phyloP scores from a whole-genome alignment of 2,113 vertebrate species.

The Lepidothrix coronata region DNA sequence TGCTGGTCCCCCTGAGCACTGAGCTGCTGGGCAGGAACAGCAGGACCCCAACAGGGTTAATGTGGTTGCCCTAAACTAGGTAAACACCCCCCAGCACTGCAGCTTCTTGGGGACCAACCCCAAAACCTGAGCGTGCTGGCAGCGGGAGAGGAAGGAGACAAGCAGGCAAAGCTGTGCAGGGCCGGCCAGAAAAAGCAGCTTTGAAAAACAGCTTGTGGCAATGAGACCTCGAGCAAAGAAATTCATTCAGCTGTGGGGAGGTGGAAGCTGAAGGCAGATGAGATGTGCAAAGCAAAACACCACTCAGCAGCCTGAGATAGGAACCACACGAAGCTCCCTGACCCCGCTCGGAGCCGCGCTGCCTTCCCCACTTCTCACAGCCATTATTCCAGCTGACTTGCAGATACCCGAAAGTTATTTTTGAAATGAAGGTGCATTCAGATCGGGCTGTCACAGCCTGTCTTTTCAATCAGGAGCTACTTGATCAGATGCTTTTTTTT shows the following conservation, averaged over 20 bases:
- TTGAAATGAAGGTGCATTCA: not conserved
- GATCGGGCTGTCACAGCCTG: conserved; percentile 24
- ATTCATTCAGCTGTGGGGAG: not conserved
- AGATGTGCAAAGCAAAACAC: not conserved
- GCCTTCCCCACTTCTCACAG: not conserved
- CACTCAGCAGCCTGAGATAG: not conserved
- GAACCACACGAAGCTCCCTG: not conserved
- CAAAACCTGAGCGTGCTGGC: not conserved
- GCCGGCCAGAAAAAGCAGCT: not conserved
- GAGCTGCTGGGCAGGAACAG: not conserved
- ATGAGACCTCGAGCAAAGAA: not conserved
- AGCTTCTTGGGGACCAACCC: not conserved
- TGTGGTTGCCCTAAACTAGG: not conserved
- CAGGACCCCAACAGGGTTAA: not conserved
- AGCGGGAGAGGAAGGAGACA: not conserved
- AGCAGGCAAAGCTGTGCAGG: not conserved
- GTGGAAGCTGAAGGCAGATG: not conserved
- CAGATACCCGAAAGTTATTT: conserved; percentile 11
- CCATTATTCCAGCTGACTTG: conserved; percentile 39
- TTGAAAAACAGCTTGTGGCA: not conserved
- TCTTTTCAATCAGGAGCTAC: conserved; percentile 24
- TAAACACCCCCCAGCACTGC: not conserved
- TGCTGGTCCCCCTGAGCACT: not conserved
- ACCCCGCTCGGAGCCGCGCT: fast-evolving
- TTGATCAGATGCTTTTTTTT: conserved; percentile 33